A percentile compares a stretch with the other conserved stretches of the same genome.
Evolutionary conservation across 2,888 invertebrate genomes (phyloP).

Genomic region (Drosophila buzzatii): DNA sequence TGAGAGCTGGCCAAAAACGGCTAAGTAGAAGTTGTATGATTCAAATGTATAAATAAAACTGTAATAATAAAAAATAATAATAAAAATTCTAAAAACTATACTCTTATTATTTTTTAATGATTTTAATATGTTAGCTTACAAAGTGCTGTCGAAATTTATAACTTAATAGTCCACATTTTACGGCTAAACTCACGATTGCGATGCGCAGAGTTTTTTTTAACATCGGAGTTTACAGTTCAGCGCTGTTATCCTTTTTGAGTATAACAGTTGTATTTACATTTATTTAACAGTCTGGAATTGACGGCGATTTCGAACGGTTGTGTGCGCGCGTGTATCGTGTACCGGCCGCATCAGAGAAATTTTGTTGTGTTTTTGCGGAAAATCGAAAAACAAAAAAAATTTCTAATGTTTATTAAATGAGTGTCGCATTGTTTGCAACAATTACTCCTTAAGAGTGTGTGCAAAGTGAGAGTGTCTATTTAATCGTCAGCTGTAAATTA

Average conservation of each 20-base stretch:
- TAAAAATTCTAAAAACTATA: not conserved
- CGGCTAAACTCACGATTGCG: not conserved
- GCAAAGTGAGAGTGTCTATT: conserved; percentile 46
- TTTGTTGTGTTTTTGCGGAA: conserved; percentile 74
- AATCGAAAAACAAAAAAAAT: conserved; percentile 66
- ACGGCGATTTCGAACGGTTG: conserved; percentile 60
- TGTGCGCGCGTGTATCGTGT: conserved; percentile 50
- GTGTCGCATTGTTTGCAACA: conserved; percentile 58
- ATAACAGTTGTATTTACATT: conserved; percentile 45
- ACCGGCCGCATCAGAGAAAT: conserved; percentile 45
- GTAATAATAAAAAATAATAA: not conserved
- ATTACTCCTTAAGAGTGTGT: conserved; percentile 71
- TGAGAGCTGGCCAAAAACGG: conserved; percentile 21
- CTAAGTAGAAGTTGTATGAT: not conserved
- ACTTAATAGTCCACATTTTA: not conserved
- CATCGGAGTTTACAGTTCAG: conserved; percentile 12
- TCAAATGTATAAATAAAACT: not conserved
- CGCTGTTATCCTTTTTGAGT: conserved; percentile 53
- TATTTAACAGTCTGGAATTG: conserved; percentile 52
- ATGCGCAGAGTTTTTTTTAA: not conserved
- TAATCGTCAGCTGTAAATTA: conserved; percentile 60
- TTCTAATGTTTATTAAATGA: conserved; percentile 72
- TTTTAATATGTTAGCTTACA: not conserved
- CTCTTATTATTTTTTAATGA: not conserved
- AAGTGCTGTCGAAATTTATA: not conserved